Evolutionary conservation across 2,888 invertebrate species (phyloP), one percentile per base, ranked within the genome.

Genomic region (Melieria picta): DNA sequence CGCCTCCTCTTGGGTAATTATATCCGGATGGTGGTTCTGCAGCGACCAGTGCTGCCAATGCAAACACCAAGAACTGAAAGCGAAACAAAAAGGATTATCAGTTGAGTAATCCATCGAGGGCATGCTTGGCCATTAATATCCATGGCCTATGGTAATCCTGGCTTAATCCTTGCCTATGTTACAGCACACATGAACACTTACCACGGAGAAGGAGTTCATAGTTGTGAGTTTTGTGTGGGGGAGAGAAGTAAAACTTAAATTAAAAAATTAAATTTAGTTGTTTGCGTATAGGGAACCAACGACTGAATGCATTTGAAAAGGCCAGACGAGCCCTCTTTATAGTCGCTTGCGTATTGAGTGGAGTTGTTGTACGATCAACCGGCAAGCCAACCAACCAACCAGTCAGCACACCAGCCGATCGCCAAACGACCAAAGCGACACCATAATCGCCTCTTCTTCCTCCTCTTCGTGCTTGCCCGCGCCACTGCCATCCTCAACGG

Each of bases 31-130:
- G 94, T 60, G 94, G 90, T 86, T 94, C 94, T 80, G 93, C 94
- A 84, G 90, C 88, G 84, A 89, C 92, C 85, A 91, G 89, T 86
- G 92, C 92, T 85, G 92, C 93, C 90, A 94, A 88, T 84, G 93
- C 93, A 84, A 93, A 90, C 89, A 93, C 92, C 90, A 94, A 90
- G 90, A 93, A 94, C 95, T 94, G 90, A 62, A 89, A 89, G 65
- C 71, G 61, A 71, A 72, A 61, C 60, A 56, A 7, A 58, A 63
- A 67, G 55, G 30, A 30, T 30, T 30, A 30, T 30, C 1, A 30
- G 30, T 30, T 30, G 30, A 47, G 52, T 66, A 72, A 50, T 73
- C 66, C 67, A 30, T 30, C 2, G 30, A 30, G 30, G 30, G 3
- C 1, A 30, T 30, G 30, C 30, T 30, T 30, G 30, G 30, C 30